Percentiles rank a stretch among this genome's conserved stretches.
Conservation (phyloP, 64 coral and sea anemone genomes). For the Catalaphyllia jardinei region DNA sequence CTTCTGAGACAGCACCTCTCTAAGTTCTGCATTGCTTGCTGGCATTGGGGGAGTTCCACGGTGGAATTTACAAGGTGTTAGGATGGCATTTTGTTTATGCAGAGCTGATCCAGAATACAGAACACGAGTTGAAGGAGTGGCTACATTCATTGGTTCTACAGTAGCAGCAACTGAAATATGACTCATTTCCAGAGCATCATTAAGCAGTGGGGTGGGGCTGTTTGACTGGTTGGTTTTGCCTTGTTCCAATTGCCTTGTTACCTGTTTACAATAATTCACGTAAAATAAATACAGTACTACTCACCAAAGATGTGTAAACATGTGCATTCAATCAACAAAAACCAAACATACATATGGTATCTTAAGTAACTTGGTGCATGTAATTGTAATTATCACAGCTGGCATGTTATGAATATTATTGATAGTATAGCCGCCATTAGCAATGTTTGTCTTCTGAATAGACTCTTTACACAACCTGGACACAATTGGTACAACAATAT, state of each 20-base stretch:
- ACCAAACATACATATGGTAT: too few species aligned
- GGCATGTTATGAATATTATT: too few species aligned
- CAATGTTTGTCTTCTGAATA: too few species aligned
- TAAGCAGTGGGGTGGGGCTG: not conserved
- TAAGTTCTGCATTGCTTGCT: slow-evolving; percentile 42
- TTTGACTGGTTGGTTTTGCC: not conserved
- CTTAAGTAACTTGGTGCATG: too few species aligned
- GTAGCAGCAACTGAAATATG: slow-evolving; percentile 63
- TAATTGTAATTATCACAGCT: too few species aligned
- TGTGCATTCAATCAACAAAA: not conserved
- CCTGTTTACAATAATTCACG: not conserved
- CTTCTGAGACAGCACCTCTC: slow-evolving; percentile 51
- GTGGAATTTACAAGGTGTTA: slow-evolving; percentile 89
- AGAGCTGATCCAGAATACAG: slow-evolving; percentile 51
- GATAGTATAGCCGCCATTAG: too few species aligned
- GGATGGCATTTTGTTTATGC: not conserved
- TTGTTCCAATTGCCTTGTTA: not conserved
- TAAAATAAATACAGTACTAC: not conserved
- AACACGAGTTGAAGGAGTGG: slow-evolving; percentile 29
- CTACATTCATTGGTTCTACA: slow-evolving; percentile 4
- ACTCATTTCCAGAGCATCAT: slow-evolving; percentile 42
- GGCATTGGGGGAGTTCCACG: slow-evolving; percentile 67
- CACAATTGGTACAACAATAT: too few species aligned
- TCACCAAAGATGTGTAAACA: not conserved
- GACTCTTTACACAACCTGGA: too few species aligned